These are phyloP conservation scores for Phrynosoma platyrhinos DNA, from an alignment of 2,113 vertebrate species.

Conservation along the genomic window DNA sequence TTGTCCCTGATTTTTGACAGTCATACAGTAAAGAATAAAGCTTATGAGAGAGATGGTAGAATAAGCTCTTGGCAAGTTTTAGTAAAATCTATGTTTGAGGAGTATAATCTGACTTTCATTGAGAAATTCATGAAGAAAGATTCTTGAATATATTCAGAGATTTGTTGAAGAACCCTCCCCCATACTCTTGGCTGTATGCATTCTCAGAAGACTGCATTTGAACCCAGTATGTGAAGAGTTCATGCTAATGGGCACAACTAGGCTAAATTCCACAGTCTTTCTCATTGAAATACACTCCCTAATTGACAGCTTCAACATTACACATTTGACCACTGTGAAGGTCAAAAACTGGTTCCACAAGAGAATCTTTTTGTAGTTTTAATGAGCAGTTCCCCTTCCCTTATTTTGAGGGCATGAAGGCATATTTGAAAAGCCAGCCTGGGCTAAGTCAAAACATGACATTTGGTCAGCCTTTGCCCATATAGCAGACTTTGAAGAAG, in stretches of 20 bases:
- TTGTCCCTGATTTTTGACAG: background rate
- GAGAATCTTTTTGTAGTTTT: constrained; percentile 22
- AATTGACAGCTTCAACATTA: constrained; percentile 20
- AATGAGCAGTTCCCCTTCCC: constrained; percentile 42
- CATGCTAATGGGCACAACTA: background rate
- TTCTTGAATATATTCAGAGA: constrained; percentile 36
- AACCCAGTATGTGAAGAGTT: background rate
- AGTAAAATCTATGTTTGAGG: background rate
- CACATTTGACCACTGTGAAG: constrained; percentile 25
- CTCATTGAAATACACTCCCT: constrained; percentile 8
- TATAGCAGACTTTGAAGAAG: background rate
- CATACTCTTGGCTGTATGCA: background rate
- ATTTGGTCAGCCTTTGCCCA: constrained; percentile 27
- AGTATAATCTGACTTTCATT: background rate
- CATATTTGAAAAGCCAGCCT: constrained; percentile 16
- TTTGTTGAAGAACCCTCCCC: background rate
- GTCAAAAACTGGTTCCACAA: constrained; percentile 34
- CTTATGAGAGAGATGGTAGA: background rate
- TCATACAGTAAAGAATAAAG: background rate
- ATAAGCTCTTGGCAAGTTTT: background rate
- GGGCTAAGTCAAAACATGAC: constrained; percentile 37
- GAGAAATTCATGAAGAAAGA: background rate
- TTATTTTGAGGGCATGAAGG: constrained; percentile 15
- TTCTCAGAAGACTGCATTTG: background rate
- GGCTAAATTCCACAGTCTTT: constrained; percentile 25